These are phyloP conservation scores for Orius laevigatus DNA, from an alignment of 1,140 invertebrate species.

Conservation along the genomic window DNA sequence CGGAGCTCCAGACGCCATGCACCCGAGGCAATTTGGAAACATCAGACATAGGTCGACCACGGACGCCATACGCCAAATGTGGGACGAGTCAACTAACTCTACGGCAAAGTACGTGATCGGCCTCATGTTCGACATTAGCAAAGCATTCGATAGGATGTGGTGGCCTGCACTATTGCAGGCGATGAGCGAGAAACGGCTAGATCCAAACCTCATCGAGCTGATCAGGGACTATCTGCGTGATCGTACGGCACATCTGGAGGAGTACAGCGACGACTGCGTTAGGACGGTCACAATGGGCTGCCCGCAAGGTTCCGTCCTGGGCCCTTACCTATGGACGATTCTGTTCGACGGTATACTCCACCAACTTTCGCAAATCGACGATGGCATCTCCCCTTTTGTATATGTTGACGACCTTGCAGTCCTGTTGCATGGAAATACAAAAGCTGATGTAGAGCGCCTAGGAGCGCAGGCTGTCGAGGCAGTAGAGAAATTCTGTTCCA, in stretches of 20 bases:
- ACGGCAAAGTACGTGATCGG: background rate
- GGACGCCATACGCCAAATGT: constrained; percentile 21
- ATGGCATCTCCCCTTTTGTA: constrained; percentile 18
- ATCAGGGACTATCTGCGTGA: constrained; percentile 25
- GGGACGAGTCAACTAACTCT: background rate
- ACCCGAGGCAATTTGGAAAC: constrained; percentile 25
- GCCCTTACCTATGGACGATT: constrained; percentile 28
- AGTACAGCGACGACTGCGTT: constrained; percentile 14
- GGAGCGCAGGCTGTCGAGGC: background rate
- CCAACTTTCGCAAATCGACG: constrained; percentile 10
- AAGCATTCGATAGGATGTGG: background rate
- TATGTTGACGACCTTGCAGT: constrained; percentile 25
- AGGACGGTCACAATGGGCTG: constrained; percentile 14
- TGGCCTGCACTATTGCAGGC: constrained; percentile 3
- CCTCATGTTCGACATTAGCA: background rate
- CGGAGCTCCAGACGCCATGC: constrained; percentile 13
- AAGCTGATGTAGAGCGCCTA: constrained; percentile 8
- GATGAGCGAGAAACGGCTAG: no score
- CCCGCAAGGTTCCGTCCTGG: constrained; percentile 24
- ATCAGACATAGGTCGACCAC: constrained; percentile 23
- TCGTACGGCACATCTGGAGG: constrained; percentile 29
- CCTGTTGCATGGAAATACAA: background rate
- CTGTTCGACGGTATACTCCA: constrained; percentile 25
- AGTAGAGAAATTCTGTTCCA: background rate
- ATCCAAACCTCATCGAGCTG: background rate